Percentiles rank a stretch among this genome's conserved stretches.
phyloP scores from a whole-genome alignment of 2,113 vertebrate species.

The Bettongia penicillata region DNA sequence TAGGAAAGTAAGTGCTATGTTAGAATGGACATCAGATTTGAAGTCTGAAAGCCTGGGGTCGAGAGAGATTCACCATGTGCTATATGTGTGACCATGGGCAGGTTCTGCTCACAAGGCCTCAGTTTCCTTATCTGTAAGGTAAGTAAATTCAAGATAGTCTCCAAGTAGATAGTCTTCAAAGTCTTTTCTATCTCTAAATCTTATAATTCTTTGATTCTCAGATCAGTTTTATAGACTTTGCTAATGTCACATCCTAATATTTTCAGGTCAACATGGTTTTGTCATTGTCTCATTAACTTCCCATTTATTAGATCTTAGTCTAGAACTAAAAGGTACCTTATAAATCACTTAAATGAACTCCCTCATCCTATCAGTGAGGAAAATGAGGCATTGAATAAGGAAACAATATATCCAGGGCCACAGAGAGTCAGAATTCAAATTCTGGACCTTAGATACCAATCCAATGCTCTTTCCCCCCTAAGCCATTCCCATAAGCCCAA shows the following conservation, averaged over 20 bases:
- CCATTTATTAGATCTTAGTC: neutral
- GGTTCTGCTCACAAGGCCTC: neutral
- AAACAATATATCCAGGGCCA: neutral
- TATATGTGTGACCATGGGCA: neutral
- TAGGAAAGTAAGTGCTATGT: neutral
- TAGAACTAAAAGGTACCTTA: neutral
- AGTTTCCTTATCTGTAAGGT: conserved; percentile 12
- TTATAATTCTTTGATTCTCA: neutral
- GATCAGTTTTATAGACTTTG: neutral
- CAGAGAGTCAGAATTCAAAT: neutral
- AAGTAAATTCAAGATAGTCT: conserved; percentile 6
- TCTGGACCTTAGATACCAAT: neutral
- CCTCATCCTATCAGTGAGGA: neutral
- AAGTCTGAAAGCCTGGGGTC: neutral
- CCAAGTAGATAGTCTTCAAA: neutral
- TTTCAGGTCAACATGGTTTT: neutral
- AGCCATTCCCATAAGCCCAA: neutral
- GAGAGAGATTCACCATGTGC: neutral
- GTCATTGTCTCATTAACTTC: neutral
- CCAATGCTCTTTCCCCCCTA: neutral
- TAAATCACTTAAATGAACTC: neutral
- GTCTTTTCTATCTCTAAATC: neutral
- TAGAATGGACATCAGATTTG: neutral
- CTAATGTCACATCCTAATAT: neutral
- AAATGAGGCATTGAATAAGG: neutral